Evolutionary conservation across 2,888 invertebrate genomes (phyloP), one percentile per base, ranked within the genome.

Genomic region (Molorchus minor): DNA sequence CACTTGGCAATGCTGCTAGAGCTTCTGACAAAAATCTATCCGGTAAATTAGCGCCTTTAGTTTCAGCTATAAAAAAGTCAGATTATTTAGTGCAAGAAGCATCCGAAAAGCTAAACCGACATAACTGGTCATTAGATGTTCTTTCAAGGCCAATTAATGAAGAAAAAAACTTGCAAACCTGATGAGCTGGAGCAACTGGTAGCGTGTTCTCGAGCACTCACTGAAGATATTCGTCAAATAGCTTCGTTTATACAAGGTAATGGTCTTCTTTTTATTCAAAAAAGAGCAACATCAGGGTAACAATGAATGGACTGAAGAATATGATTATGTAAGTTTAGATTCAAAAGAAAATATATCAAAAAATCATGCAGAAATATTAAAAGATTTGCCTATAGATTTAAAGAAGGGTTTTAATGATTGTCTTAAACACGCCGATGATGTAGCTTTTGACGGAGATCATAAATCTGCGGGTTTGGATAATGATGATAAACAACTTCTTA

Each of bases 201-300:
- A 63, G 90, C 92, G 7, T 92, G 94, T 75, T 90, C 95, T 12
- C 86, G 93, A 75, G 92, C 93, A 5, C 85, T 97, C 20, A 93
- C 92, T 0, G 92, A 93, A 78, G 95, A 96, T 81, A 93, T 96
- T 33, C 85, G 94, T 66, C 92, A 93, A 78, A 90, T 94, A 12
- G 91, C 94, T 13, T 94, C 94, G 10, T 93, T 96, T 76, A 94
- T 96, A 72, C 94, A 92, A 82, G 93, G 92, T 59, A 93, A 92
- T 78, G 91, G 91, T 36, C 89, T 90, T 58, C 81, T 91, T n/a
- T 55, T 82, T 93, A 1, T 95, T 89, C 82, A 93, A 90, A 84
- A 85, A 85, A 70, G 82, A 86, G 25, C 74, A 72, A 30, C 64
- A 81, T 75, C 58, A 78, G 77, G 79, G 56, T 25, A 55, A 45